Evolutionary conservation across 2,113 vertebrate species (phyloP), one percentile per base, ranked within the genome.

Genomic region (Sporophila hypoxantha): DNA sequence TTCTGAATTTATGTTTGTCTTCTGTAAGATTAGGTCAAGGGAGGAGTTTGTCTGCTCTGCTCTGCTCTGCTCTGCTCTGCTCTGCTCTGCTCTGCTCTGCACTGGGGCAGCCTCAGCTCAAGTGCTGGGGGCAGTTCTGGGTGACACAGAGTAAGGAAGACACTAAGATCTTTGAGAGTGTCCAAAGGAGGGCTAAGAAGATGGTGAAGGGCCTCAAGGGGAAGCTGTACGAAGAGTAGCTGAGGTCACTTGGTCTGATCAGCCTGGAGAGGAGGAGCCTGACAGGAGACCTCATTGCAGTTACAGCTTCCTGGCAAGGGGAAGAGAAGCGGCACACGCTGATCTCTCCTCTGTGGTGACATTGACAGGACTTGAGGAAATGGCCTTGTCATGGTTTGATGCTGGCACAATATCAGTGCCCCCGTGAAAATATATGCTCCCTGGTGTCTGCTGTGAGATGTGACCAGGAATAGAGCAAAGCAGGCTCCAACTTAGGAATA

Each of bases 151-250:
- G 0, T 4, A 27, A 26, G 6, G 13, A 34, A 42, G 37, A 17
- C 9, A 25, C 4, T 8, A 1, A 25, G 16, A 3, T 20, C 0
- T 30, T 25, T 25, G 7, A 16, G 44, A 17, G 4, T 6, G 16
- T 70, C 26, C 46, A 61, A 26, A 52, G 8, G 10, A 2, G 20
- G 46, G 13, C 7, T 8, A 7, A 0, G 0, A 34, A 10, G 32
- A 11, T 44, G 26, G 21, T 6, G 37, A 61, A 44, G 11, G 26
- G 10, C 42, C 11, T 7, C 8, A 18, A 44, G 20, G 11, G 3
- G 27, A 22, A 27, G 3, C 10, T 0, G 0, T 7, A 1, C 27
- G n/a, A 26, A 8, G 8, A 61, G 12, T 2, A 2, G 8, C 66
- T 81, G 47, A 46, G 14, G 14, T 27, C 14, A 15, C 12, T 22